phyloP scores from a whole-genome alignment of 2,113 vertebrate genomes.

The Xiphophorus hellerii region DNA sequence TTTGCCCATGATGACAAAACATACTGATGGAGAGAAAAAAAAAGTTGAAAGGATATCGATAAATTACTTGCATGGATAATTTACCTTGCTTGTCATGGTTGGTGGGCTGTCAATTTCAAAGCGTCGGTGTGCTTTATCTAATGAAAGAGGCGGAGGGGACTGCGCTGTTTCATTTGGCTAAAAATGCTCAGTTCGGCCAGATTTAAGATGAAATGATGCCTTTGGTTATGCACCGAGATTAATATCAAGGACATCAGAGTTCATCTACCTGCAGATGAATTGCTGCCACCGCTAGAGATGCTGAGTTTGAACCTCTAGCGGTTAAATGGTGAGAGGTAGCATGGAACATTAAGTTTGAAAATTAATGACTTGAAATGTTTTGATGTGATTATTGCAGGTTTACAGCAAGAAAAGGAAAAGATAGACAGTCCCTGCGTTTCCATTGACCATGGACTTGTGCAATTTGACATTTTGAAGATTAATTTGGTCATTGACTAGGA shows the following conservation, averaged over 20 bases:
- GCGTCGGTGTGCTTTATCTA: conserved; percentile 68
- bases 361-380: not conserved
- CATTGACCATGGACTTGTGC: too few relatives aligned
- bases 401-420: not conserved
- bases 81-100: conserved; percentile 64
- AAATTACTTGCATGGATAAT: conserved; percentile 73
- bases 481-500: too few relatives aligned
- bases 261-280: conserved; percentile 70
- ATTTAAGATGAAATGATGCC: conserved; percentile 79
- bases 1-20: conserved; percentile 39
- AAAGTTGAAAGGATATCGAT: conserved; percentile 59
- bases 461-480: too few relatives aligned
- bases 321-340: not conserved
- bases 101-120: conserved; percentile 70
- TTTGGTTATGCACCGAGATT: conserved; percentile 73
- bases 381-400: not conserved
- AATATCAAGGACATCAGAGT: conserved; percentile 75
- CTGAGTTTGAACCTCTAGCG: conserved; percentile 46
- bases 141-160: conserved; percentile 70
- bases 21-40: conserved; percentile 22
- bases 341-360: not conserved
- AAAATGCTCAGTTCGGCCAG: conserved; percentile 66
- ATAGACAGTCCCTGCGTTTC: too few relatives aligned
- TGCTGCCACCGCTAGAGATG: conserved; percentile 36
- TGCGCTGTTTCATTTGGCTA: conserved; percentile 69